Evolutionary conservation across 2,888 invertebrate genomes (phyloP).

Genomic region (Aphrophora alni): DNA sequence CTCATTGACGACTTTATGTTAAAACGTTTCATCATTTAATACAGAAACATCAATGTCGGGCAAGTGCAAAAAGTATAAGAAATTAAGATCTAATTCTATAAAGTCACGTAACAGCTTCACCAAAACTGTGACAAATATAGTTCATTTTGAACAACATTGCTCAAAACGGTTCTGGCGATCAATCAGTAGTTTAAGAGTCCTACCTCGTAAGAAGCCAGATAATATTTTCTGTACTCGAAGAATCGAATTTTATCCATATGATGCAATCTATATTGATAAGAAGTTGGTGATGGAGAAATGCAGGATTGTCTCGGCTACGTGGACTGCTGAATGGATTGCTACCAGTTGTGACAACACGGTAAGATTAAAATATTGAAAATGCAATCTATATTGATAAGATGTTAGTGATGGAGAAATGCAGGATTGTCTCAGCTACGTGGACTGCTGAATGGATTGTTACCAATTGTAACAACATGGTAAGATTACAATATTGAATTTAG

Average conservation of each 20-base stretch:
- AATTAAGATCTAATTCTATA: too few species aligned
- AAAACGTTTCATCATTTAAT: too few species aligned
- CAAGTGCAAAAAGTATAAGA: too few species aligned
- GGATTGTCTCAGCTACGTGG: slow-evolving; percentile 19
- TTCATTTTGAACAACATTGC: too few species aligned
- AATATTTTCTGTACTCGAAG: slow-evolving; percentile 12
- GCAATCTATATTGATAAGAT: not conserved
- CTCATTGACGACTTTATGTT: too few species aligned
- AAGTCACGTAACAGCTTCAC: too few species aligned
- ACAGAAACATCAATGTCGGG: too few species aligned
- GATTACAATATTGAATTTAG: slow-evolving; percentile 29
- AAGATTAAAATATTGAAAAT: not conserved
- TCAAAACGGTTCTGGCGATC: not conserved
- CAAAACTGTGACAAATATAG: too few species aligned
- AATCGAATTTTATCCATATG: slow-evolving; percentile 3
- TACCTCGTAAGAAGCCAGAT: not conserved
- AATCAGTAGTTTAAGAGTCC: not conserved
- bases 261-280: not conserved
- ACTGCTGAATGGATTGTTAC: slow-evolving; percentile 31
- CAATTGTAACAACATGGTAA: too few species aligned
- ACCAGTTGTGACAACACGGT: too few species aligned
- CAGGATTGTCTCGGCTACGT: slow-evolving; percentile 13
- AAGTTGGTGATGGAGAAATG: slow-evolving; percentile 18
- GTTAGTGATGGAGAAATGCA: slow-evolving; percentile 17
- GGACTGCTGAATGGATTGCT: slow-evolving; percentile 29